Evolutionary conservation across 2,113 vertebrate genomes (phyloP).

Genomic region (Oncorhynchus nerka): DNA sequence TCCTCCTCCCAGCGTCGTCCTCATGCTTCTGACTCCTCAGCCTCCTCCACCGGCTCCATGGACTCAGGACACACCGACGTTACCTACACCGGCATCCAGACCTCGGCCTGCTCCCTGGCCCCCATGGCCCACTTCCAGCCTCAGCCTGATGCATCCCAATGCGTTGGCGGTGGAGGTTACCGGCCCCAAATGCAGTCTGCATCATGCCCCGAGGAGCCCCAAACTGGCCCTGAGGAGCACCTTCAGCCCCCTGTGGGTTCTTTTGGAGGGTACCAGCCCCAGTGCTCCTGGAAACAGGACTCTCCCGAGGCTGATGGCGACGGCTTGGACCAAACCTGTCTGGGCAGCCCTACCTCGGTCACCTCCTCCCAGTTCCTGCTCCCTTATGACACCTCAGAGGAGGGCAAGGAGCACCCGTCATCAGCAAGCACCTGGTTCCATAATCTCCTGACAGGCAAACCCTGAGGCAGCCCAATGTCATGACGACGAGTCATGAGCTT

Average conservation of each 20-base stretch:
- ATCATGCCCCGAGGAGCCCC: slow-evolving; percentile 5
- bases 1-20: slow-evolving; percentile 48
- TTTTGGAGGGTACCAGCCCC: slow-evolving; percentile 85
- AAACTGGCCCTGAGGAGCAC: slow-evolving; percentile 26
- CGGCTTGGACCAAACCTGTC: slow-evolving; percentile 53
- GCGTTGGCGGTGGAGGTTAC: slow-evolving; percentile 48
- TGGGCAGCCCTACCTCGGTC: slow-evolving; percentile 91
- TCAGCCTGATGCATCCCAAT: slow-evolving; percentile 36
- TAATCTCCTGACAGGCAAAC: slow-evolving; percentile 72
- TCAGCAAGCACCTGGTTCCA: slow-evolving; percentile 74
- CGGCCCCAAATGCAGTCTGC: slow-evolving; percentile 55
- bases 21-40: slow-evolving; percentile 61
- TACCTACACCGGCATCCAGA: slow-evolving; percentile 92
- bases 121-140: neutral
- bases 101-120: slow-evolving; percentile 58
- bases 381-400: slow-evolving; percentile 78
- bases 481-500: slow-evolving; percentile 14
- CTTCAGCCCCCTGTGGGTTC: slow-evolving; percentile 49
- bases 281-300: slow-evolving; percentile 82
- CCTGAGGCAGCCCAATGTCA: slow-evolving; percentile 50
- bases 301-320: slow-evolving; percentile 76
- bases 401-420: slow-evolving; percentile 61
- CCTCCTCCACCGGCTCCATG: slow-evolving; percentile 76
- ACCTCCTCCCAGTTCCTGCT: slow-evolving; percentile 94
- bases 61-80: slow-evolving; percentile 79